Evolutionary conservation across 2,888 invertebrate genomes (phyloP).

Genomic region (Zootermopsis nevadensis): DNA sequence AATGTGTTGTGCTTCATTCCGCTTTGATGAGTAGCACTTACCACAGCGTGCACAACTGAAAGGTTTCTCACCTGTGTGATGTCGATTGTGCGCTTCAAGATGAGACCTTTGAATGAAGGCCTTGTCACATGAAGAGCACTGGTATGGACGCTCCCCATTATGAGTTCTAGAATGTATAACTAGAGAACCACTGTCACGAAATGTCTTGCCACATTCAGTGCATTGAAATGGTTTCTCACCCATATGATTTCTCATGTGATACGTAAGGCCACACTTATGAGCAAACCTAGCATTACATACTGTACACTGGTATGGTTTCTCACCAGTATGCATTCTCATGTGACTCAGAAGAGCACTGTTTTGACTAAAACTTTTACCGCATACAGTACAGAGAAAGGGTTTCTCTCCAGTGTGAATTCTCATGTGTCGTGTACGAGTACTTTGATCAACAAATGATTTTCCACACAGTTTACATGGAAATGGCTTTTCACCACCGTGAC

Average conservation of each 20-base stretch:
- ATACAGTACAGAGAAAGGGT: constrained; percentile 12
- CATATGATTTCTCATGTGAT: constrained; percentile 35
- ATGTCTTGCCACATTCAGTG: constrained; percentile 40
- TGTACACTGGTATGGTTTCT: constrained; percentile 22
- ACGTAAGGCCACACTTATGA: constrained; percentile 31
- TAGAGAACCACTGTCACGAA: constrained; percentile 32
- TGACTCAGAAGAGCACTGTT: constrained; percentile 25
- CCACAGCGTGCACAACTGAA: constrained; percentile 24
- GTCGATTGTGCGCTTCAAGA: constrained; percentile 13
- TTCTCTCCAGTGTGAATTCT: constrained; percentile 31
- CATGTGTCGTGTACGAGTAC: constrained; percentile 29
- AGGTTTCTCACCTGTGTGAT: constrained; percentile 30
- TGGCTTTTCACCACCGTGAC: constrained; percentile 30
- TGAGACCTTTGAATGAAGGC: constrained; percentile 31
- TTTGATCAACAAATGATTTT: constrained; percentile 38
- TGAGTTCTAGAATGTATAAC: constrained; percentile 19
- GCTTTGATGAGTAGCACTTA: constrained; percentile 21
- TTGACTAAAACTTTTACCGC: constrained; percentile 16
- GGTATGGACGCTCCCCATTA: constrained; percentile 25
- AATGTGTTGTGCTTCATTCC: constrained; percentile 4
- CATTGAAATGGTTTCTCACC: constrained; percentile 44
- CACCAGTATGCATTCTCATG: constrained; percentile 25
- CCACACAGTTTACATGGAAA: constrained; percentile 33
- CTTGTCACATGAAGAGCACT: constrained; percentile 16
- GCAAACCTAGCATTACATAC: constrained; percentile 21